Evolutionary conservation across 2,113 vertebrate species (phyloP), one percentile per base, ranked within the genome.

Genomic region (Lynx canadensis): DNA sequence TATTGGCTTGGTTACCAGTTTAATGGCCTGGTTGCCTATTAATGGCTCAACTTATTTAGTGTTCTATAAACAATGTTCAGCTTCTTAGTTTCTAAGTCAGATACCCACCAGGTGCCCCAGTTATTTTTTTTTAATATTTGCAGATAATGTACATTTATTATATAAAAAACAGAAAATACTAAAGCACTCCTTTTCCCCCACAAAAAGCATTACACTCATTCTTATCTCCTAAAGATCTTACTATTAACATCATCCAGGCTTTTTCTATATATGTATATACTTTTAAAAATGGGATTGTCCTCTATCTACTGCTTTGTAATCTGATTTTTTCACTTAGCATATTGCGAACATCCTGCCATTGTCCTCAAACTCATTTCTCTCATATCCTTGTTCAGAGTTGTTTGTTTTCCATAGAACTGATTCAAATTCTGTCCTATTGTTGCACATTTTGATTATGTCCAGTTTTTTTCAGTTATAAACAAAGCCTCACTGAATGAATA

Each of bases 301-400:
- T 57, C 21, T 78, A 25, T 93, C 74, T 71, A 14, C 23, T 89
- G 68, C 63, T 96, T 78, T 87, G 33, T 85, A 86, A 85, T 52
- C 41, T 95, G 6, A 27, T 88, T 92, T 74, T 89, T 91, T 86
- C 12, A 68, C 29, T 68, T 88, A 87, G 80, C 63, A 23, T 95
- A 41, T 94, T 94, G 80, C 38, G 16, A 57, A 92, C 55, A 97
- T 96, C 93, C 95, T 98, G 74, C 76, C 68, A 93, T 96, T 97
- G 91, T 92, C 69, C 55, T 90, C 38, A 95, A 92, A 95, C 86
- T 38, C 5, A n/a, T 96, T 98, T 82, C 52, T 96, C 96, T 97
- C 38, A 83, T 83, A 96, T 92, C 81, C 81, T 95, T 88, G 93
- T 95, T 48, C 90, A 69, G 71, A 71, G 33, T 96, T 95, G 63